phyloP scores from a whole-genome alignment of 2,888 invertebrate genomes.

The Pemphredon lugubris region DNA sequence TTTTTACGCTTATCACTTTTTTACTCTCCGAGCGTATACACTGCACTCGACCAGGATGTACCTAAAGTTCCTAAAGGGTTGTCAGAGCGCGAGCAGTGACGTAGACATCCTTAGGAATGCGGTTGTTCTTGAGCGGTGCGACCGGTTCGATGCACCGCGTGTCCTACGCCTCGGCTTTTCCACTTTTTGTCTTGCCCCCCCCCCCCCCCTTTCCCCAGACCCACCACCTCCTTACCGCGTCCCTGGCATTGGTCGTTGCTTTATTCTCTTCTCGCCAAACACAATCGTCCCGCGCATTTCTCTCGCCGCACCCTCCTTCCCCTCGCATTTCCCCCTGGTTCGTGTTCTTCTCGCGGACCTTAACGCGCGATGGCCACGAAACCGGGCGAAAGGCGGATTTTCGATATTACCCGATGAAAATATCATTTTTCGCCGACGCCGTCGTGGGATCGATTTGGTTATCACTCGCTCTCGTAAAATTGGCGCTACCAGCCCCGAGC shows the following conservation, averaged over 20 bases:
- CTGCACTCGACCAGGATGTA: slow-evolving; percentile 9
- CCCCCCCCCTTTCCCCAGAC: not conserved
- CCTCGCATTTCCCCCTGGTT: not conserved
- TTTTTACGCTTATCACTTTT: too few relatives aligned
- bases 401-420: not conserved
- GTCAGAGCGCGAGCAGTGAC: slow-evolving; percentile 21
- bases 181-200: slow-evolving; percentile 28
- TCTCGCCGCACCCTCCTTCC: not conserved
- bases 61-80: slow-evolving; percentile 35
- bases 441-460: not conserved
- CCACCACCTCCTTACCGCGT: not conserved
- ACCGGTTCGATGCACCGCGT: slow-evolving; percentile 49
- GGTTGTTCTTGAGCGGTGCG: slow-evolving; percentile 49
- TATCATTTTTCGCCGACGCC: not conserved
- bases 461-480: not conserved
- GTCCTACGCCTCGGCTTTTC: slow-evolving; percentile 38
- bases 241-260: not conserved
- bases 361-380: not conserved
- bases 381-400: not conserved
- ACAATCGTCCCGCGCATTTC: not conserved
- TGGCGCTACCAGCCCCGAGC: too few relatives aligned
- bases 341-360: not conserved
- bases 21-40: too few relatives aligned
- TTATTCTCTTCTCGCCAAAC: not conserved
- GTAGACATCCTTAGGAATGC: slow-evolving; percentile 51